A percentile compares a stretch with the other conserved stretches of the same genome.
Evolutionary conservation across 2,888 invertebrate genomes (phyloP).

Genomic region (Loripinus fragilis): DNA sequence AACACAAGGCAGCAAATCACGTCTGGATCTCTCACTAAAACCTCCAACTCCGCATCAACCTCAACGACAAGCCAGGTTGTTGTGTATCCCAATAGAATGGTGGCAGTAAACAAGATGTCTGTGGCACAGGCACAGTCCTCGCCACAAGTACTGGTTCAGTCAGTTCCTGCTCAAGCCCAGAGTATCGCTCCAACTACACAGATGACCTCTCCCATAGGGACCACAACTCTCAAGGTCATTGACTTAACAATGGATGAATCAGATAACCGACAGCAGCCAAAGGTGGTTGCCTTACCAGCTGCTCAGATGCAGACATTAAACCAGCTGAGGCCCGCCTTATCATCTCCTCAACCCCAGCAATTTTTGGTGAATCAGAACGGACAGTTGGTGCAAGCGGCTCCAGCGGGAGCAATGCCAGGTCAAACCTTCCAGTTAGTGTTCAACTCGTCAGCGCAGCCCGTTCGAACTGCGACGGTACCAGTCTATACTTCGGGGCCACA

Average conservation of each 20-base stretch:
- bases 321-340: slow-evolving; percentile 8
- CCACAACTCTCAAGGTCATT: slow-evolving; percentile 55
- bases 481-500: slow-evolving; percentile 38
- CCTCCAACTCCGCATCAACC: neutral
- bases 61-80: slow-evolving; percentile 29
- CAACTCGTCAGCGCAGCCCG: slow-evolving; percentile 54
- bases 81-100: slow-evolving; percentile 33
- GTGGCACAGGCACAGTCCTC: neutral
- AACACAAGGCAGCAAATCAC: slow-evolving; percentile 55
- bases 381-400: neutral
- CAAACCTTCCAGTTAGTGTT: slow-evolving; percentile 66
- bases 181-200: neutral
- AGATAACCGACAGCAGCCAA: slow-evolving; percentile 22
- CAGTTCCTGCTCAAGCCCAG: neutral
- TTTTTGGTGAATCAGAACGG: slow-evolving; percentile 1
- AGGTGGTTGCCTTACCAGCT: slow-evolving; percentile 1
- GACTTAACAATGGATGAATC: slow-evolving; percentile 78
- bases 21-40: slow-evolving; percentile 25
- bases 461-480: slow-evolving; percentile 61
- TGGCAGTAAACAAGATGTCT: slow-evolving; percentile 11
- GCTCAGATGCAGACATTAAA: slow-evolving; percentile 9
- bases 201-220: slow-evolving; percentile 17
- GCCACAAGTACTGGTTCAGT: neutral
- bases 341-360: neutral
- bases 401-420: neutral